Percentiles rank a stretch among this genome's conserved stretches.
phyloP scores from a whole-genome alignment of 2,888 invertebrate species.

The Pteria penguin region DNA sequence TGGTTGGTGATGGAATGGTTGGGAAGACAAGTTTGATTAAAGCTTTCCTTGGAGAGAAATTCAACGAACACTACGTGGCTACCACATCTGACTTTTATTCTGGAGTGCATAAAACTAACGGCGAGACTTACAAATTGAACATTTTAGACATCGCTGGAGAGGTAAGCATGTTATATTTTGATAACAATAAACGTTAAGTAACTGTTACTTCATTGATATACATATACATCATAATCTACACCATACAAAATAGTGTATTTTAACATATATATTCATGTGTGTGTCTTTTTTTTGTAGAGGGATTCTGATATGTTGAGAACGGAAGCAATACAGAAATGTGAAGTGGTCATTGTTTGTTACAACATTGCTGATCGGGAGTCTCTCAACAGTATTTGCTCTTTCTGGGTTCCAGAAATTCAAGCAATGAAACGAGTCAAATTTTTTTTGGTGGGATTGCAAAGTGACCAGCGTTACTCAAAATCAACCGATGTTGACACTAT shows the following conservation, averaged over 20 bases:
- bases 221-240: no score
- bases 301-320: no score
- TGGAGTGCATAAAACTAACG: slow-evolving; percentile 57
- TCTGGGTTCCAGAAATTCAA: not conserved
- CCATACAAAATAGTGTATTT: no score
- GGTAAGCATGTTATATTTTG: slow-evolving; percentile 43
- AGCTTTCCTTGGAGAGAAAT: slow-evolving; percentile 44
- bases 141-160: slow-evolving; percentile 68
- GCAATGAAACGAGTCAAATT: not conserved
- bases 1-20: slow-evolving; percentile 68
- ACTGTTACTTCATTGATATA: no score
- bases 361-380: not conserved
- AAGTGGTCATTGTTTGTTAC: not conserved
- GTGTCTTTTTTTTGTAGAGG: no score
- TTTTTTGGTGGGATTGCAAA: not conserved
- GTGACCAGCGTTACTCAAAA: not conserved
- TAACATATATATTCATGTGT: no score
- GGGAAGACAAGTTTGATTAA: slow-evolving; percentile 66
- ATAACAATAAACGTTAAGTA: no score
- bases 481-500: no score
- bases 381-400: not conserved
- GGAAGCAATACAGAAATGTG: not conserved
- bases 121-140: slow-evolving; percentile 65
- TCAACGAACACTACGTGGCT: slow-evolving; percentile 49
- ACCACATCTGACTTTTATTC: slow-evolving; percentile 67